Conservation (phyloP, 2,113 vertebrate genomes). For the Nesogale talazaci region DNA sequence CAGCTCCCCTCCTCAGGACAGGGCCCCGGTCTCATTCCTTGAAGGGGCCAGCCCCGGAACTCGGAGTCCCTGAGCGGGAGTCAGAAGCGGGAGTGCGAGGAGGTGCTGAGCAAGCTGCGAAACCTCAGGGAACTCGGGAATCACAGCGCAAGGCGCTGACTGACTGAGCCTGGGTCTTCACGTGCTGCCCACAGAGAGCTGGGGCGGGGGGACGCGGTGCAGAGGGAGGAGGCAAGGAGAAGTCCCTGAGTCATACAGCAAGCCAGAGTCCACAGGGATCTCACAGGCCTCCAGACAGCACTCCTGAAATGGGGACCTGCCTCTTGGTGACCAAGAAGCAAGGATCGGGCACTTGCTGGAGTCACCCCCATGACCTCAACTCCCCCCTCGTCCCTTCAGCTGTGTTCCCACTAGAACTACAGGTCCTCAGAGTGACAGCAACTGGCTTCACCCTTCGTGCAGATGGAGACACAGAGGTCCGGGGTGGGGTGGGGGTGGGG, state of each 20-base stretch:
- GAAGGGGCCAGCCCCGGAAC: not conserved
- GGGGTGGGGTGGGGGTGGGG: too few species aligned
- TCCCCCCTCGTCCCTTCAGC: not conserved
- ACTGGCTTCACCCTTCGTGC: not conserved
- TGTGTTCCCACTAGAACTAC: not conserved
- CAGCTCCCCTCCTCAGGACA: not conserved
- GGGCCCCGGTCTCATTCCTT: not conserved
- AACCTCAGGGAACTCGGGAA: not conserved
- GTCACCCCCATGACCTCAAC: not conserved
- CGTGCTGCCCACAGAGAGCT: not conserved
- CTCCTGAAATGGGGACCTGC: not conserved
- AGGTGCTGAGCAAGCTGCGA: conserved; percentile 65
- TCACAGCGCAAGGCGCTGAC: not conserved
- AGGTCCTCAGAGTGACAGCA: not conserved
- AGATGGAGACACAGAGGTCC: not conserved
- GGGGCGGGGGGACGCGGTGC: not conserved
- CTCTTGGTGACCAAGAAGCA: not conserved
- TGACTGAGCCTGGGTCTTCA: not conserved
- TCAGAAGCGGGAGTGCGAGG: not conserved
- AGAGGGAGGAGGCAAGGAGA: not conserved
- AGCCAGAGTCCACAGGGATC: not conserved
- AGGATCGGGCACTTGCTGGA: not conserved
- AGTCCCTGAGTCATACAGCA: not conserved
- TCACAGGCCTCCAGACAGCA: not conserved
- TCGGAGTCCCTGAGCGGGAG: not conserved